Conservation (phyloP, 2,888 invertebrate genomes). For the Dasysyrphus albostriatus region DNA sequence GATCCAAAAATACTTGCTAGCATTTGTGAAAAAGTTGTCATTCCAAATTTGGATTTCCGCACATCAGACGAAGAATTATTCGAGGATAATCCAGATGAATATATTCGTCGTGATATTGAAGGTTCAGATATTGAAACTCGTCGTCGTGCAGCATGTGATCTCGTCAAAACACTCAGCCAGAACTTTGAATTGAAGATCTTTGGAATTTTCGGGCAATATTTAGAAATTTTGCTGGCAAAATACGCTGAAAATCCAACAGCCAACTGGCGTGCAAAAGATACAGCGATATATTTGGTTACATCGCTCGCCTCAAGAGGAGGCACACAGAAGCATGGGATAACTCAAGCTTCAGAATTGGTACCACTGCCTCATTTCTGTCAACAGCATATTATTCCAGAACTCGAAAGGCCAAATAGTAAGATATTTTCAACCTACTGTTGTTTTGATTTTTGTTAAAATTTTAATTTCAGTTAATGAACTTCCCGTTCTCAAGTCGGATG, state of each 20-base stretch:
- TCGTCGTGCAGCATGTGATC: slow-evolving; percentile 97
- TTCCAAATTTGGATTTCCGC: slow-evolving; percentile 98
- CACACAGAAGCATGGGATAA: slow-evolving; percentile 95
- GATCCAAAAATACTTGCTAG: slow-evolving; percentile 93
- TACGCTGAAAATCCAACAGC: slow-evolving; percentile 90
- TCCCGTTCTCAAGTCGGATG: slow-evolving; percentile 97
- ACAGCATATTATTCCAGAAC: slow-evolving; percentile 94
- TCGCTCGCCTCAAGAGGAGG: slow-evolving; percentile 95
- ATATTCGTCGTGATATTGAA: slow-evolving; percentile 97
- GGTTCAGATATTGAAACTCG: slow-evolving; percentile 99
- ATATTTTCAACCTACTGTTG: not conserved
- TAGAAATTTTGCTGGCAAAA: slow-evolving; percentile 86
- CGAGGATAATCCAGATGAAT: slow-evolving; percentile 99
- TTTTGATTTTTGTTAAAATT: not conserved
- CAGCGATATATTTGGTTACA: slow-evolving; percentile 97
- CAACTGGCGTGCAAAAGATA: slow-evolving; percentile 98
- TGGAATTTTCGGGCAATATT: slow-evolving; percentile 93
- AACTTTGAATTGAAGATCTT: slow-evolving; percentile 95
- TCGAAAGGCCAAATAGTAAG: slow-evolving; percentile 89
- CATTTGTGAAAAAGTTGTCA: slow-evolving; percentile 99
- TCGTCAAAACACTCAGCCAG: slow-evolving; percentile 95
- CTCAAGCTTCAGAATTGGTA: slow-evolving; percentile 94
- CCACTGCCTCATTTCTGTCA: slow-evolving; percentile 94
- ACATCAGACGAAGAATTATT: slow-evolving; percentile 97
- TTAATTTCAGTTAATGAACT: slow-evolving; percentile 89